Evolutionary conservation across 2,113 vertebrate genomes (phyloP).

Genomic region (Poecile atricapillus): DNA sequence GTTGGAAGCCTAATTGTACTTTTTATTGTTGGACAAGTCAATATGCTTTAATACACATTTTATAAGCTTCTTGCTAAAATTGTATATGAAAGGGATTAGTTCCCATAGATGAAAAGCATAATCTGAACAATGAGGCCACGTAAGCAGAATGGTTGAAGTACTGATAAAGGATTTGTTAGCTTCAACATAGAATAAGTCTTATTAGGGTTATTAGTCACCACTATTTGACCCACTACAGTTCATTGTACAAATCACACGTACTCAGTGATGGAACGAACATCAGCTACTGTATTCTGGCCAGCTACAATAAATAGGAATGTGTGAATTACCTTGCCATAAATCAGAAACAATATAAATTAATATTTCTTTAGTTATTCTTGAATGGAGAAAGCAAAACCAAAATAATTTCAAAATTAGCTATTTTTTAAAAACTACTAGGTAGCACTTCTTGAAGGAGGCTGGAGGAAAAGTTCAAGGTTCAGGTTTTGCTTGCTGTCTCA

Average conservation of each 20-base stretch:
- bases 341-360: neutral
- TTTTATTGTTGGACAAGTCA: slow-evolving; percentile 84
- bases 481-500: slow-evolving; percentile 18
- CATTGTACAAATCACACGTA: slow-evolving; percentile 21
- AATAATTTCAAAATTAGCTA: neutral
- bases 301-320: slow-evolving; percentile 29
- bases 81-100: slow-evolving; percentile 80
- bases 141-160: slow-evolving; percentile 76
- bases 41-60: slow-evolving; percentile 82
- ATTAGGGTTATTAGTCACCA: slow-evolving; percentile 73
- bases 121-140: slow-evolving; percentile 78
- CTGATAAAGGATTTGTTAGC: slow-evolving; percentile 78
- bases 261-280: neutral
- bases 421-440: neutral
- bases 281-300: neutral
- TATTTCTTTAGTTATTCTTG: neutral
- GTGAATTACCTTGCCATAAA: neutral
- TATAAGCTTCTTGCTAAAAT: slow-evolving; percentile 81
- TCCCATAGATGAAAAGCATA: slow-evolving; percentile 79
- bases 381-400: neutral
- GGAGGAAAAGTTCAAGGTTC: slow-evolving; percentile 32
- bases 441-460: slow-evolving; percentile 19
- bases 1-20: slow-evolving; percentile 83
- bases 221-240: slow-evolving; percentile 67
- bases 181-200: slow-evolving; percentile 73